phyloP scores from a whole-genome alignment of 2,113 vertebrate genomes.

The Platichthys flesus region DNA sequence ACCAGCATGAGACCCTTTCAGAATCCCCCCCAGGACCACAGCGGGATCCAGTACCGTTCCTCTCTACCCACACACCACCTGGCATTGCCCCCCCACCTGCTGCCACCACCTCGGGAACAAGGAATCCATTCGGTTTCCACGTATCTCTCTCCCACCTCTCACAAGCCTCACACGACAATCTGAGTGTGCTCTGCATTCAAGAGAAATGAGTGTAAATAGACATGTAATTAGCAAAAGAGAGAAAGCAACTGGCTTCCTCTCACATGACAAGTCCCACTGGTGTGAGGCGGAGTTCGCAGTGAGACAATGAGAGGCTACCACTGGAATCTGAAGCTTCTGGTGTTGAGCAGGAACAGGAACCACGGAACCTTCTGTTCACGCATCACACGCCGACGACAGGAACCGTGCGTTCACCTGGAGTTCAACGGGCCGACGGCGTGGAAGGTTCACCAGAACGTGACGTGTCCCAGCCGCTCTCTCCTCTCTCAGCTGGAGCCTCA shows the following conservation, averaged over 20 bases:
- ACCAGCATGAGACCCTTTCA: conserved; percentile 18
- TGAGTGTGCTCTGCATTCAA: conserved; percentile 19
- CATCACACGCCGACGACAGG: conserved; percentile 33
- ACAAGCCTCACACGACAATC: conserved; percentile 1
- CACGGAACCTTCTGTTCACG: conserved; percentile 31
- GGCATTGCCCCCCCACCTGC: conserved; percentile 46
- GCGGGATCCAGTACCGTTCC: conserved; percentile 5
- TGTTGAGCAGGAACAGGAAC: conserved; percentile 23
- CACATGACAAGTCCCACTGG: conserved; percentile 37
- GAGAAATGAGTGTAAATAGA: conserved; percentile 56
- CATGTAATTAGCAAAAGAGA: conserved; percentile 63
- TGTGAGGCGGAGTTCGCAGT: conserved; percentile 34
- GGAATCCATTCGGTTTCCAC: conserved; percentile 29
- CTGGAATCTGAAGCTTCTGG: conserved; percentile 43
- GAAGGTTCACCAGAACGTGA: conserved; percentile 33
- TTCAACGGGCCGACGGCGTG: background rate
- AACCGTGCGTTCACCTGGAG: background rate
- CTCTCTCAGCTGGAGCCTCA: conserved; percentile 20
- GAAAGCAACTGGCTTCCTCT: conserved; percentile 46
- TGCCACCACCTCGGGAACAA: conserved; percentile 23
- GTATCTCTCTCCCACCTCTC: conserved; percentile 22
- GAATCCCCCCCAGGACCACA: conserved; percentile 29
- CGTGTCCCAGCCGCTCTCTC: conserved; percentile 28
- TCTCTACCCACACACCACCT: conserved; percentile 32
- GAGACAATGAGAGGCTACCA: conserved; percentile 1